Evolutionary conservation across 1,140 invertebrate species (phyloP), one percentile per base, ranked within the genome.

Genomic region (Delia radicum): DNA sequence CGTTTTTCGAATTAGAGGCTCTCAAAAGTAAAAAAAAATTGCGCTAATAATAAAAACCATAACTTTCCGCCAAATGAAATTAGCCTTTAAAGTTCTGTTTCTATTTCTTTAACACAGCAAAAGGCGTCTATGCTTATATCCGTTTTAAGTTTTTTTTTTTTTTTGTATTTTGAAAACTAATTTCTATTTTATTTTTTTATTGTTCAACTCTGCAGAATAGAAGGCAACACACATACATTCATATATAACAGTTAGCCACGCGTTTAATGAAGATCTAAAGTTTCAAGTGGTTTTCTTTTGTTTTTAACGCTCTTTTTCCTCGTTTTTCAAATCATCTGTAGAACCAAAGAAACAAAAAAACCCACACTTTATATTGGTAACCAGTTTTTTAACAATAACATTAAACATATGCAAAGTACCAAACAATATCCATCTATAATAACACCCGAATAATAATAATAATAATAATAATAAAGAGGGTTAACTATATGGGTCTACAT

Each of bases 221-320:
- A n/a, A 42, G 3, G 4, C 37, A 42, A 3, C 37, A 42, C 6
- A 42, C 37, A 55, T 15, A 55, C 42, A 33, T 12, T 33, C 42
- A 48, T 13, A 12, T 10, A 33, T 33, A 67, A 7, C 63, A 67
- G 29, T 31, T 12, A 26, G 61, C 26, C 46, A 69, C 65, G 65
- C 65, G 65, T 69, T 69, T 69, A 69, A 69, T 69, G 65, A 69
- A 69, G 65, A 33, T 21, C 65, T 33, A 69, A 55, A 55, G 46
- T 33, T 69, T 69, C 65, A 69, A 69, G 65, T 69, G 65, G 65
- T 69, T 69, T 69, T 69, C 26, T n/a, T 69, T 69, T 67, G 12
- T 18, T 69, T 69, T 69, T 6, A n/a, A n/a, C n/a, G n/a, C n/a
- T n/a, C n/a, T 33, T 37, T 33, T 69, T 69, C 7, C 18, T 21